Evolutionary conservation across 2,888 invertebrate genomes (phyloP), one percentile per base, ranked within the genome.

Genomic region (Rosalia funebris): DNA sequence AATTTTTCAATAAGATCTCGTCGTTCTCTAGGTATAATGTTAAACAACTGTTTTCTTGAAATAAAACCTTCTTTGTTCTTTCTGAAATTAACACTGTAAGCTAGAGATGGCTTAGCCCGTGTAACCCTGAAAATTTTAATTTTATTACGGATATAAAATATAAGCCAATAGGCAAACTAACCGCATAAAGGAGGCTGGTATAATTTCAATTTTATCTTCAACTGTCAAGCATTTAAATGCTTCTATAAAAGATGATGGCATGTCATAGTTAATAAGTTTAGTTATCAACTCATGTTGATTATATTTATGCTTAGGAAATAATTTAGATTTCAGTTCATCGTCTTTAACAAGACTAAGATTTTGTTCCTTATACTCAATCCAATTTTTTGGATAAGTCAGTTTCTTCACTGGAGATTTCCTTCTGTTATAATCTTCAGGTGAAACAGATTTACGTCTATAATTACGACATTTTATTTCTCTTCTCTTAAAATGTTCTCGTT

Each of bases 131-230:
- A 68, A 63, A 56, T 55, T 25, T 34, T 17, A 20, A 15, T 4
- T 19, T 36, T 5, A 52, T 32, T 32, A 47, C 53, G 47, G 9
- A 17, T 11, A 12, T 2, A 5, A 4, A n/a, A 20, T 36, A 1
- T 9, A 19, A 10, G 20, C 11, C 11, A 39, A 10, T n/a, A 3
- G 1, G 14, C 5, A 37, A 34, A 61, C 61, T 55, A 69, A 79
- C 80, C 77, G 75, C 55, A 80, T 54, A 62, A 67, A 72, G 60
- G 71, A 63, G 55, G 71, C 62, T 15, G 78, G 75, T 48, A 77
- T 62, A 16, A 57, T 46, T 54, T 66, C 71, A 1, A 71, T 63
- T 19, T 67, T 66, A n/a, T 73, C 73, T 45, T 70, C 71, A 36
- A 62, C 60, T 19, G 71, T 61, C 60, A 71, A 71, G 48, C 65